Percentiles rank a stretch among this genome's conserved stretches.
Conservation (phyloP, 2,113 vertebrate genomes). For the Tachysurus fulvidraco region DNA sequence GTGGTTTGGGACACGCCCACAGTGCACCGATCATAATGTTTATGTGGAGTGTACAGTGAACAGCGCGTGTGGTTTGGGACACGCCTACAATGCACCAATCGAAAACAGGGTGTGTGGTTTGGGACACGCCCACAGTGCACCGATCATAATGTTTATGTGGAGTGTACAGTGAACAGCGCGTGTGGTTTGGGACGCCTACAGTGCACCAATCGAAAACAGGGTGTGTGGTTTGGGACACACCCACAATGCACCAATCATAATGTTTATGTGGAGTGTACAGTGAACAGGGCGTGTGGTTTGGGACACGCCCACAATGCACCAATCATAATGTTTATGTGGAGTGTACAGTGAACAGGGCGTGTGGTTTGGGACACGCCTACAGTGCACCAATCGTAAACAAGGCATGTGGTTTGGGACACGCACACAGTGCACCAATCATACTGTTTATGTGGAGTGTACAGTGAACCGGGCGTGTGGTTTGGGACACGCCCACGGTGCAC, state of each 20-base stretch:
- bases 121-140: background rate
- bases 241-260: background rate
- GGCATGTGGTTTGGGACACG: background rate
- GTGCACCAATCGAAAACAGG: background rate
- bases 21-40: background rate
- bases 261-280: background rate
- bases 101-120: background rate
- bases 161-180: background rate
- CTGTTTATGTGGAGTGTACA: background rate
- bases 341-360: background rate
- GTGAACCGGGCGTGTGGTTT: background rate
- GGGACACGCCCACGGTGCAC: background rate
- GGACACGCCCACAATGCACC: background rate
- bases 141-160: background rate
- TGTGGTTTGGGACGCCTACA: background rate
- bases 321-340: background rate
- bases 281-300: background rate
- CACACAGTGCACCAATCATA: too few relatives aligned
- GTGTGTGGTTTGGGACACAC: background rate
- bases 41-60: background rate
- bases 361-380: background rate
- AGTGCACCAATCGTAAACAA: background rate
- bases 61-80: background rate
- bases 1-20: background rate
- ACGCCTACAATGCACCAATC: too few relatives aligned